A percentile compares a stretch with the other conserved stretches of the same genome.
Conservation (phyloP, 1,140 invertebrate genomes). For the Drosophila sulfurigaster region DNA sequence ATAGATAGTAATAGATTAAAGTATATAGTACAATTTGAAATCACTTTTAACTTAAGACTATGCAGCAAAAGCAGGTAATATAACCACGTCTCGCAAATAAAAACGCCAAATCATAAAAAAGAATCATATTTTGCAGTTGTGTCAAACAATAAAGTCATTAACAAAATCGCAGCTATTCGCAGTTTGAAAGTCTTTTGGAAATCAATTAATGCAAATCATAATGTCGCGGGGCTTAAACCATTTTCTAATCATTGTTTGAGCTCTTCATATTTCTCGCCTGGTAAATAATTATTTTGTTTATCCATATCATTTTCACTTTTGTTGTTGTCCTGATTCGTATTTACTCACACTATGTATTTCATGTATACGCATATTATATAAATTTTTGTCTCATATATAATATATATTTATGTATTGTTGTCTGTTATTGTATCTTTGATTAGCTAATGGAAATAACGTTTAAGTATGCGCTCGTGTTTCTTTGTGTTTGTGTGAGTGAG, state of each 20-base stretch:
- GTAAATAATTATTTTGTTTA: conserved; percentile 15
- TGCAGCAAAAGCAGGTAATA: conserved; percentile 61
- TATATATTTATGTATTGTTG: conserved; percentile 15
- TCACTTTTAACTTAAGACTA: conserved; percentile 63
- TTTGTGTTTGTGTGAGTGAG: conserved; percentile 29
- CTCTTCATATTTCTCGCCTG: conserved; percentile 21
- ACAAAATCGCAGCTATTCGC: conserved; percentile 10
- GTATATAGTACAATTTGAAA: conserved; percentile 75
- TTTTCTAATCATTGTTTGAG: conserved; percentile 33
- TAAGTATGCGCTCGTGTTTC: conserved; percentile 36
- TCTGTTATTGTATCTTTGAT: conserved; percentile 31
- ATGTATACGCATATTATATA: conserved; percentile 40
- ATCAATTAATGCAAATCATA: conserved; percentile 10
- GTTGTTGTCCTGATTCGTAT: conserved; percentile 9
- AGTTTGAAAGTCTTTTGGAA: conserved; percentile 4
- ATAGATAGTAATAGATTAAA: conserved; percentile 48
- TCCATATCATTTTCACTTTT: neutral
- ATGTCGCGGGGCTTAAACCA: conserved; percentile 1
- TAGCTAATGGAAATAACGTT: conserved; percentile 54
- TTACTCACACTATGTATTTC: conserved; percentile 34
- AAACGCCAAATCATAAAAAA: neutral
- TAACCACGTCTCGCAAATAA: conserved; percentile 33
- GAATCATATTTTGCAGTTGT: conserved; percentile 3
- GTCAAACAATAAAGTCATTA: conserved; percentile 5
- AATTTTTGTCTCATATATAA: conserved; percentile 34